A percentile compares a stretch with the other conserved stretches of the same genome.
Evolutionary conservation across 2,888 invertebrate genomes (phyloP).

Genomic region (Thecophora atra): DNA sequence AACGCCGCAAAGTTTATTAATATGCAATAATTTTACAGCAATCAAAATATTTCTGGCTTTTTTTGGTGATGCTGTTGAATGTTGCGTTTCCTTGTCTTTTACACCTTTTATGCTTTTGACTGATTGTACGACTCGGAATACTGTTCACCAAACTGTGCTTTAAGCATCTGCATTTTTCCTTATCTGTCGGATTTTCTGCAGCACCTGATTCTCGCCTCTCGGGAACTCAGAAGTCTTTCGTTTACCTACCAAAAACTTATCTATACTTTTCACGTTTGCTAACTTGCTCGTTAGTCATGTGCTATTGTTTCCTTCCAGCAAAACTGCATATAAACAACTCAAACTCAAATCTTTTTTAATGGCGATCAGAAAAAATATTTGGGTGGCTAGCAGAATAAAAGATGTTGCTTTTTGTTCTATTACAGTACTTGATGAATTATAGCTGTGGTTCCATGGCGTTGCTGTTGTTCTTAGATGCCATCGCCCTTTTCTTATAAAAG

Average conservation of each 20-base stretch:
- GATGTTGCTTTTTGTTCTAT: not conserved
- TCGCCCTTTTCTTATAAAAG: slow-evolving; percentile 3
- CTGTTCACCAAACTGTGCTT: not conserved
- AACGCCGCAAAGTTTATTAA: slow-evolving; percentile 32
- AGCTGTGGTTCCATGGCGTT: slow-evolving; percentile 7
- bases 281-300: slow-evolving; percentile 33
- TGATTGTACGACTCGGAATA: not conserved
- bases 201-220: too few relatives aligned
- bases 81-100: not conserved
- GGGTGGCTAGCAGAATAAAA: not conserved
- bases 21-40: slow-evolving; percentile 19
- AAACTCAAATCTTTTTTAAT: too few relatives aligned
- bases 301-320: slow-evolving; percentile 32
- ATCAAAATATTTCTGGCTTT: slow-evolving; percentile 13
- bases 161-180: not conserved
- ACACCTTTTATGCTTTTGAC: too few relatives aligned
- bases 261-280: slow-evolving; percentile 24
- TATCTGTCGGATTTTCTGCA: not conserved
- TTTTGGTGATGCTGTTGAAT: too few relatives aligned
- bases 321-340: not conserved
- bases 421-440: not conserved
- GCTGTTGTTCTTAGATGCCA: not conserved
- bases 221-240: too few relatives aligned
- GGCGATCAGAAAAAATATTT: too few relatives aligned
- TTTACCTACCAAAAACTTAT: slow-evolving; percentile 9